phyloP scores from a whole-genome alignment of 2,113 vertebrate species.

The Rhea pennata region DNA sequence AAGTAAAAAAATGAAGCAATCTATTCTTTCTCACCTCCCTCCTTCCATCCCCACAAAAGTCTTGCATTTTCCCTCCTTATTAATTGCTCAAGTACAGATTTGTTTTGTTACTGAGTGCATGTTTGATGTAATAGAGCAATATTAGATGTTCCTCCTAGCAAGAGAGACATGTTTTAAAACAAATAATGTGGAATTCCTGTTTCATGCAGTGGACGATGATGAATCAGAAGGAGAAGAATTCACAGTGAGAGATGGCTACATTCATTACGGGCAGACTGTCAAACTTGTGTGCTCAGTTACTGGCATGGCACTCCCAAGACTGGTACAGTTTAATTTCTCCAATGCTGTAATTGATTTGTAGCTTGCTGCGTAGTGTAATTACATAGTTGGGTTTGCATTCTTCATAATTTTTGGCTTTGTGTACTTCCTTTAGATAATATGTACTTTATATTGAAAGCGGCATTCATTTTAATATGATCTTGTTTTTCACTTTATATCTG shows the following conservation, averaged over 20 bases:
- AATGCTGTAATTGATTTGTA: slow-evolving; percentile 5
- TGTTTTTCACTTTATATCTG: not conserved
- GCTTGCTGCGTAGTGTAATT: not conserved
- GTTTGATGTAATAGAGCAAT: not conserved
- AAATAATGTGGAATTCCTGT: slow-evolving; percentile 42
- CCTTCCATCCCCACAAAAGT: not conserved
- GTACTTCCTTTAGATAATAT: not conserved
- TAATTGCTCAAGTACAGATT: not conserved
- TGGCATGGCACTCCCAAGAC: slow-evolving; percentile 97
- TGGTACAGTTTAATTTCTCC: slow-evolving; percentile 82
- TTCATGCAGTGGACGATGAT: slow-evolving; percentile 93
- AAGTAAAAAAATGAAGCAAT: slow-evolving; percentile 75
- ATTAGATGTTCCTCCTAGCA: not conserved
- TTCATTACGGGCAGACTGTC: slow-evolving; percentile 98
- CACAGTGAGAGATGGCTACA: slow-evolving; percentile 98
- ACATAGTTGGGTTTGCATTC: not conserved
- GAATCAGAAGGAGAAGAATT: slow-evolving; percentile 99
- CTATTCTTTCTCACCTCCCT: not conserved
- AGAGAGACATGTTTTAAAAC: not conserved
- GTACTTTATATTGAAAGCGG: not conserved
- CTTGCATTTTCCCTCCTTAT: not conserved
- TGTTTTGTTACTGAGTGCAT: not conserved
- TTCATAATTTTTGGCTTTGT: not conserved
- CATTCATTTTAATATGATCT: not conserved
- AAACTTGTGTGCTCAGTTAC: slow-evolving; percentile 99